Conservation (phyloP, 2,888 invertebrate genomes). For the Micoletzkya japonica region DNA sequence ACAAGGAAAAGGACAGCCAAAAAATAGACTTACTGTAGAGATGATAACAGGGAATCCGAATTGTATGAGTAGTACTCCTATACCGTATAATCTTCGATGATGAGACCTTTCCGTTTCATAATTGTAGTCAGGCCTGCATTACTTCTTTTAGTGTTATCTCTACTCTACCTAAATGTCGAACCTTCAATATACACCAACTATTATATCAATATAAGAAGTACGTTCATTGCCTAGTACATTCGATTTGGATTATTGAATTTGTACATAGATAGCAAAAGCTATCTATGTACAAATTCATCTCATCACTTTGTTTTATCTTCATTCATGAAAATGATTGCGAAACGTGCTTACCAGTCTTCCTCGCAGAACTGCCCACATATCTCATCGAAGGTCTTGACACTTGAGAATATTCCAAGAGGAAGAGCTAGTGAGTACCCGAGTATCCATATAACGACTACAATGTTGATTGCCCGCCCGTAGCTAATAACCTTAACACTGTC, state of each 20-base stretch:
- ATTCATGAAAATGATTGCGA: too few species aligned
- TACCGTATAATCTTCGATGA: slow-evolving; percentile 43
- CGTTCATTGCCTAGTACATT: too few species aligned
- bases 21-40: slow-evolving; percentile 42
- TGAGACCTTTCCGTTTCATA: slow-evolving; percentile 37
- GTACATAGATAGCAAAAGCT: too few species aligned
- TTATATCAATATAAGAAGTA: not conserved
- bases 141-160: not conserved
- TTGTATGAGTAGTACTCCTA: slow-evolving; percentile 55
- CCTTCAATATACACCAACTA: not conserved
- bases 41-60: slow-evolving; percentile 61
- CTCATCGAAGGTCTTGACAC: slow-evolving; percentile 43
- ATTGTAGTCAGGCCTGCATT: slow-evolving; percentile 53
- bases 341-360: slow-evolving; percentile 59
- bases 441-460: slow-evolving; percentile 55
- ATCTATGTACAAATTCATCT: too few species aligned
- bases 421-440: slow-evolving; percentile 57
- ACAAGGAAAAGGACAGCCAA: not conserved
- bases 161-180: not conserved
- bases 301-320: too few species aligned
- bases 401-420: slow-evolving; percentile 56
- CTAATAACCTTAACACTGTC: slow-evolving; percentile 46
- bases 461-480: slow-evolving; percentile 48
- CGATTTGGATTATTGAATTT: too few species aligned
- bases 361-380: slow-evolving; percentile 62